phyloP scores from a whole-genome alignment of 2,113 vertebrate species.

The Stictonetta naevosa region DNA sequence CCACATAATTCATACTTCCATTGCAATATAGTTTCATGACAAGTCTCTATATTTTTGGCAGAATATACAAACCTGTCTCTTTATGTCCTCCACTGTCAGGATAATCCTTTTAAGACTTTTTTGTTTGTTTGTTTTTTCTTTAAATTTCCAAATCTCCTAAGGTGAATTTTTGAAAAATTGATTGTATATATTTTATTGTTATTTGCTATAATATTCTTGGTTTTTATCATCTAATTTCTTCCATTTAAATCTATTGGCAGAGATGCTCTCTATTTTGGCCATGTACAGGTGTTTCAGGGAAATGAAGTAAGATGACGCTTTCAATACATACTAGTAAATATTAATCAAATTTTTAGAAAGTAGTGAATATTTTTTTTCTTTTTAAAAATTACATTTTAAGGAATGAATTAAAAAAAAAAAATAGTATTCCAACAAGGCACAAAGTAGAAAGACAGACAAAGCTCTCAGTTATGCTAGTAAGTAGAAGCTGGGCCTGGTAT shows the following conservation, averaged over 20 bases:
- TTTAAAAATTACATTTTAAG: neutral
- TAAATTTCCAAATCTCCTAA: neutral
- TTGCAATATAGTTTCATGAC: neutral
- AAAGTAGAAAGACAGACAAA: neutral
- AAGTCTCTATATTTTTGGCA: neutral
- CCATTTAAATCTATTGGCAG: neutral
- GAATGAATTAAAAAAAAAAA: neutral
- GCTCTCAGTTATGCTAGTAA: neutral
- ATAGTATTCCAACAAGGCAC: neutral
- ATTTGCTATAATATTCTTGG: neutral
- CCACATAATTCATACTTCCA: neutral
- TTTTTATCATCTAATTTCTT: neutral
- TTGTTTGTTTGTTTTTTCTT: neutral
- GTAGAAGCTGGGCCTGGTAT: neutral
- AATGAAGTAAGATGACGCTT: neutral
- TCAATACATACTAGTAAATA: neutral
- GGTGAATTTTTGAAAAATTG: neutral
- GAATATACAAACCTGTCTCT: neutral
- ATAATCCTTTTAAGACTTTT: neutral
- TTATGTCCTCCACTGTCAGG: neutral
- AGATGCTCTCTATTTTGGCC: neutral
- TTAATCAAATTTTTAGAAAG: neutral
- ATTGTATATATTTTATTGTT: neutral
- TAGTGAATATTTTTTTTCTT: neutral
- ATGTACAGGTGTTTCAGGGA: neutral